Conservation (phyloP, 2,888 invertebrate genomes). For the Drosophila lacicola region DNA sequence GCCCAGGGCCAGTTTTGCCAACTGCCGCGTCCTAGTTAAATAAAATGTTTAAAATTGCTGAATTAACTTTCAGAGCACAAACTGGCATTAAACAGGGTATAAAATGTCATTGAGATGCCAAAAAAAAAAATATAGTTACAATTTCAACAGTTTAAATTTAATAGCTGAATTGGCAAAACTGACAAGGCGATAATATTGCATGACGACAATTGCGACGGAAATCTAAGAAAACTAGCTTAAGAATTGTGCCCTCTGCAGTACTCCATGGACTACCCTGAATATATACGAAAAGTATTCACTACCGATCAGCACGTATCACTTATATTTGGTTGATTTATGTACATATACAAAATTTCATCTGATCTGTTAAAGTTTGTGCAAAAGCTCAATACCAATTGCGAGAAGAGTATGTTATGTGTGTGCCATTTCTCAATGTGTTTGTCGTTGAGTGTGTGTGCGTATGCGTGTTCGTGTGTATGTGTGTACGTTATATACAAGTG, state of each 20-base stretch:
- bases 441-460: not conserved
- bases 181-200: constrained; percentile 1
- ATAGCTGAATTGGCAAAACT: too few relatives aligned
- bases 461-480: constrained; percentile 3
- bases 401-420: constrained; percentile 3
- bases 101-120: too few relatives aligned
- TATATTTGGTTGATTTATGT: constrained; percentile 52
- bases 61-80: too few relatives aligned
- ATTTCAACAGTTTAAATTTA: too few relatives aligned
- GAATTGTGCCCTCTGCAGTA: constrained; percentile 37
- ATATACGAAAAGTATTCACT: constrained; percentile 14
- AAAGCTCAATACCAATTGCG: constrained; percentile 26
- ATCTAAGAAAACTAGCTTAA: constrained; percentile 9
- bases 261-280: constrained; percentile 47
- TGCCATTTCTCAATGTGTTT: constrained; percentile 11
- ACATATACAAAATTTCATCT: constrained; percentile 40
- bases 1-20: not conserved
- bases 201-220: constrained; percentile 13
- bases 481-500: constrained; percentile 45
- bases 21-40: too few relatives aligned
- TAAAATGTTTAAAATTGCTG: too few relatives aligned
- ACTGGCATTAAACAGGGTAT: too few relatives aligned
- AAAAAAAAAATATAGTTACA: too few relatives aligned
- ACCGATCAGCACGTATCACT: constrained; percentile 52
- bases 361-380: constrained; percentile 39